Conservation (phyloP, 2,888 invertebrate genomes). For the Leptopilina myrica region DNA sequence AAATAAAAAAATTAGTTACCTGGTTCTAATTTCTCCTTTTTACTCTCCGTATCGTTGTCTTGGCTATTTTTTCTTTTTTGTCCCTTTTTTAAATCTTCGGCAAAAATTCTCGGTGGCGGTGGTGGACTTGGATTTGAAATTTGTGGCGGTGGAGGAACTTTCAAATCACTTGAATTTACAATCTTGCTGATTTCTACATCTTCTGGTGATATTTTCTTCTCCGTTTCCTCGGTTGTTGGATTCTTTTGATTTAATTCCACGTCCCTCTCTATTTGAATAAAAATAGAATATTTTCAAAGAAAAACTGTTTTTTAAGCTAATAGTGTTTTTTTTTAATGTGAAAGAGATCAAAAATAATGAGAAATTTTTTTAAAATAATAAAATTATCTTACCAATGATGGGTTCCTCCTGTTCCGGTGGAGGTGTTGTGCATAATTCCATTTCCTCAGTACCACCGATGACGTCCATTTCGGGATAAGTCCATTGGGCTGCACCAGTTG, state of each 20-base stretch:
- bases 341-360: too few relatives aligned
- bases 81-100: slow-evolving; percentile 67
- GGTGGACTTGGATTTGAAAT: slow-evolving; percentile 74
- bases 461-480: slow-evolving; percentile 80
- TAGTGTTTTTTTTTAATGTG: too few relatives aligned
- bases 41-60: slow-evolving; percentile 50
- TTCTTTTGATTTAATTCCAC: slow-evolving; percentile 40
- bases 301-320: background rate
- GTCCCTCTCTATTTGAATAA: slow-evolving; percentile 49
- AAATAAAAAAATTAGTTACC: slow-evolving; percentile 39
- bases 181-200: background rate
- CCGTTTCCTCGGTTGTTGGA: slow-evolving; percentile 37
- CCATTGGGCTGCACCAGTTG: slow-evolving; percentile 82
- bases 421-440: slow-evolving; percentile 81
- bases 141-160: slow-evolving; percentile 66
- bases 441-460: slow-evolving; percentile 78
- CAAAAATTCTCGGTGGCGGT: slow-evolving; percentile 73
- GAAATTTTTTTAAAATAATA: background rate
- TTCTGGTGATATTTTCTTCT: background rate
- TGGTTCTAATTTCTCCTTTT: slow-evolving; percentile 56
- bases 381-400: slow-evolving; percentile 60
- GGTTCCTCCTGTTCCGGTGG: slow-evolving; percentile 76
- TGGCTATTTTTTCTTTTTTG: slow-evolving; percentile 61
- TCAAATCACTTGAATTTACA: slow-evolving; percentile 3
- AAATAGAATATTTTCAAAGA: background rate